Evolutionary conservation across 2,113 vertebrate species (phyloP).

Genomic region (Atherinomorus stipes): DNA sequence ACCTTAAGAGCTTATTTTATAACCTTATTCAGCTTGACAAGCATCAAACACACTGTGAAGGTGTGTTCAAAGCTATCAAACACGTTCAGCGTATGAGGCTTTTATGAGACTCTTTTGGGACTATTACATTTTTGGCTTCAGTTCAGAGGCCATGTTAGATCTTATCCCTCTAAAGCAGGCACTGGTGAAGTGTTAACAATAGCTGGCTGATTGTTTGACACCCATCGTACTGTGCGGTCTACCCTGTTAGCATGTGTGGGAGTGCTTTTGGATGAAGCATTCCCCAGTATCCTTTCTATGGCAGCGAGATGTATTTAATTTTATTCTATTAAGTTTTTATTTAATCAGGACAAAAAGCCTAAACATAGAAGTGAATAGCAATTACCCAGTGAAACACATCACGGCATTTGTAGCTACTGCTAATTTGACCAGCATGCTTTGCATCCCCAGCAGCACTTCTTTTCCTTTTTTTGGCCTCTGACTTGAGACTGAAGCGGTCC

Average conservation of each 20-base stretch:
- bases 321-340: not conserved
- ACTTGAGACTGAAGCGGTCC: conserved; percentile 31
- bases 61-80: too few relatives aligned
- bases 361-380: not conserved
- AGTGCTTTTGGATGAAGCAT: not conserved
- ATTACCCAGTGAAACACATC: not conserved
- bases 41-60: too few relatives aligned
- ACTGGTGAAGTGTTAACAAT: not conserved
- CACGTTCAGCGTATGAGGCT: not conserved
- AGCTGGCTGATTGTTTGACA: not conserved
- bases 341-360: not conserved
- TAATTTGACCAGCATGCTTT: conserved; percentile 32
- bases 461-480: conserved; percentile 6
- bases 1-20: too few relatives aligned
- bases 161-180: not conserved
- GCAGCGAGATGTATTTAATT: not conserved
- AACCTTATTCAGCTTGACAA: too few relatives aligned
- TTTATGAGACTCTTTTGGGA: too few relatives aligned
- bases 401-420: not conserved
- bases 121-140: not conserved
- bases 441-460: not conserved
- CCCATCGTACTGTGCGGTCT: not conserved
- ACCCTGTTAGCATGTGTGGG: not conserved
- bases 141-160: not conserved
- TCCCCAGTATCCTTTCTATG: not conserved